Conservation (phyloP, 1,140 invertebrate genomes). For the Streblospio benedicti region DNA sequence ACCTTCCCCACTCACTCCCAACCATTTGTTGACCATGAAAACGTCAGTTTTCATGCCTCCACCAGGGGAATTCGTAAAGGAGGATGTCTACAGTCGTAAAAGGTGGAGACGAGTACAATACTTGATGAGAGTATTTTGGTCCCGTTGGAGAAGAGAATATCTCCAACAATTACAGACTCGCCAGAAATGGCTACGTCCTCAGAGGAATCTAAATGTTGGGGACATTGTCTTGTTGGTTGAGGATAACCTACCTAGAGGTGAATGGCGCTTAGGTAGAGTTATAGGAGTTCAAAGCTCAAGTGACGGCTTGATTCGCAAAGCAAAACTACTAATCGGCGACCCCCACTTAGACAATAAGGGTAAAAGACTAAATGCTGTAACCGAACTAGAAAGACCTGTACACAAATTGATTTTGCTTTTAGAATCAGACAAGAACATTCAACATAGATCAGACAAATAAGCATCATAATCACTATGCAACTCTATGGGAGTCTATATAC, state of each 20-base stretch:
- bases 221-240: conserved; percentile 11
- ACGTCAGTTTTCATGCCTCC: neutral
- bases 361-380: neutral
- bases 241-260: neutral
- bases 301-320: conserved; percentile 16
- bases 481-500: too few species aligned
- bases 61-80: conserved; percentile 6
- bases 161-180: conserved; percentile 18
- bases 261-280: conserved; percentile 8
- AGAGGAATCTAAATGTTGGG: conserved; percentile 3
- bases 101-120: conserved; percentile 23
- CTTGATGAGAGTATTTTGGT: conserved; percentile 23
- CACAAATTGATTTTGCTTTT: neutral
- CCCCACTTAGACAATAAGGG: too few species aligned
- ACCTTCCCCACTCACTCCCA: conserved; percentile 18
- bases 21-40: conserved; percentile 14
- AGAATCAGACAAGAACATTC: too few species aligned
- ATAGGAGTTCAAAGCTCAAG: neutral
- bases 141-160: conserved; percentile 20
- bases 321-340: too few species aligned
- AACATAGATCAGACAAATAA: too few species aligned
- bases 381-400: neutral
- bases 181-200: conserved; percentile 17
- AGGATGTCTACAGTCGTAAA: conserved; percentile 7
- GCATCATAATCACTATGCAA: too few species aligned